phyloP scores from a whole-genome alignment of 2,113 vertebrate species.

The Jacana jacana region DNA sequence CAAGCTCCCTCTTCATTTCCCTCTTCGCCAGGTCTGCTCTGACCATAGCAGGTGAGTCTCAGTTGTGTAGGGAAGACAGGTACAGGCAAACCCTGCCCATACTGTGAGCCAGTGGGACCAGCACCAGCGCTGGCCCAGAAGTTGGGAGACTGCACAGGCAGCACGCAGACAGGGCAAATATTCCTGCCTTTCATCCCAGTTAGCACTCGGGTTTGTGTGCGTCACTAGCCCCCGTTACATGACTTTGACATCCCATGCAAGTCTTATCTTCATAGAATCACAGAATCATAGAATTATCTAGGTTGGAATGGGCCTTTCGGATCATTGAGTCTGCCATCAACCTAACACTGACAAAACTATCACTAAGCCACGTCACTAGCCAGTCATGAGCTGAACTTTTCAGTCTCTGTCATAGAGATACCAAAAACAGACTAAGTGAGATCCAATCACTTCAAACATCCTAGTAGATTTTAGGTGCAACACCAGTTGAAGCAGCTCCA shows the following conservation, averaged over 20 bases:
- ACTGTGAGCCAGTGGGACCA: neutral
- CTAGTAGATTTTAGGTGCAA: neutral
- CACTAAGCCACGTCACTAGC: neutral
- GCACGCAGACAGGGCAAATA: neutral
- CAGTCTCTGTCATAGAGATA: neutral
- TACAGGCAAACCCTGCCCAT: too few relatives aligned
- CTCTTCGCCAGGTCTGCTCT: neutral
- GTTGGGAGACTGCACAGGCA: neutral
- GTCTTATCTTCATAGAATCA: neutral
- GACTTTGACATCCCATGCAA: neutral
- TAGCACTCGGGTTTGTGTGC: neutral
- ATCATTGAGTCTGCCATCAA: neutral
- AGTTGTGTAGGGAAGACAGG: too few relatives aligned
- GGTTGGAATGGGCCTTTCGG: neutral
- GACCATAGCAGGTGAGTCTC: rapidly evolving
- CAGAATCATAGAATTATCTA: neutral
- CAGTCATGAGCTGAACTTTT: neutral
- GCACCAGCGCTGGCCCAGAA: neutral
- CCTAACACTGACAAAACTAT: neutral
- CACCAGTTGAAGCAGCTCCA: neutral
- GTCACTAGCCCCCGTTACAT: neutral
- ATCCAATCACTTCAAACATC: neutral
- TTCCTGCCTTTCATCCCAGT: neutral
- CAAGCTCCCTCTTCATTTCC: neutral
- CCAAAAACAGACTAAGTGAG: neutral